A percentile compares a stretch with the other conserved stretches of the same genome.
Evolutionary conservation across 1,140 invertebrate genomes (phyloP).

Genomic region (Coptotermes formosanus): DNA sequence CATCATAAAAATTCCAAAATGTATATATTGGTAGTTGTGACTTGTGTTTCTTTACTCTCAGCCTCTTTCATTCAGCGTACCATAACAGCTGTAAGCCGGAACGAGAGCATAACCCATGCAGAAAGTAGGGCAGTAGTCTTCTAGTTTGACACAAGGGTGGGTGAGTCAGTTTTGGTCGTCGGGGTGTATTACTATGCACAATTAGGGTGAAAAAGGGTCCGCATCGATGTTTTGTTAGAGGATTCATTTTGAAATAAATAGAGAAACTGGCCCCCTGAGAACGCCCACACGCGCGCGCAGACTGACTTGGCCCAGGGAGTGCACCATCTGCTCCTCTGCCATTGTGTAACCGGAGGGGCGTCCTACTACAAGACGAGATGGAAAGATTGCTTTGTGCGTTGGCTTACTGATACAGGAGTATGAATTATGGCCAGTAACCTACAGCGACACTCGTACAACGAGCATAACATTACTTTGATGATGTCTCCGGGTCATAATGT

Average conservation of each 20-base stretch:
- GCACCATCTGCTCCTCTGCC: neutral
- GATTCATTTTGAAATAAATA: neutral
- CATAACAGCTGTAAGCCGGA: neutral
- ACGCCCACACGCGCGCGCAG: neutral
- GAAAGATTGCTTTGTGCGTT: neutral
- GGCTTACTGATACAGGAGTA: too few species aligned
- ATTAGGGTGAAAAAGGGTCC: neutral
- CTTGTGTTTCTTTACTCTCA: too few species aligned
- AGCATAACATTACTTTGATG: too few species aligned
- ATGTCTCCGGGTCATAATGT: too few species aligned
- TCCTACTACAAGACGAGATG: neutral
- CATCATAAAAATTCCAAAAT: too few species aligned
- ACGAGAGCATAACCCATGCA: neutral
- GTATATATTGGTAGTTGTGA: too few species aligned
- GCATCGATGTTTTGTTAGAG: too few species aligned
- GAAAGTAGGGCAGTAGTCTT: neutral
- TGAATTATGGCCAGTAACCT: too few species aligned
- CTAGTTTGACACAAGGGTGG: neutral
- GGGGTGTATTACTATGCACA: constrained; percentile 9
- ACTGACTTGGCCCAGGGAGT: too few species aligned
- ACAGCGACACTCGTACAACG: too few species aligned
- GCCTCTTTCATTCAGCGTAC: too few species aligned
- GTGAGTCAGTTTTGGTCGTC: neutral
- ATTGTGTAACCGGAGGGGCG: neutral
- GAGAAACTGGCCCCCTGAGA: neutral